phyloP scores from a whole-genome alignment of 2,797 vertebrate species.

The Rachycentron canadum region DNA sequence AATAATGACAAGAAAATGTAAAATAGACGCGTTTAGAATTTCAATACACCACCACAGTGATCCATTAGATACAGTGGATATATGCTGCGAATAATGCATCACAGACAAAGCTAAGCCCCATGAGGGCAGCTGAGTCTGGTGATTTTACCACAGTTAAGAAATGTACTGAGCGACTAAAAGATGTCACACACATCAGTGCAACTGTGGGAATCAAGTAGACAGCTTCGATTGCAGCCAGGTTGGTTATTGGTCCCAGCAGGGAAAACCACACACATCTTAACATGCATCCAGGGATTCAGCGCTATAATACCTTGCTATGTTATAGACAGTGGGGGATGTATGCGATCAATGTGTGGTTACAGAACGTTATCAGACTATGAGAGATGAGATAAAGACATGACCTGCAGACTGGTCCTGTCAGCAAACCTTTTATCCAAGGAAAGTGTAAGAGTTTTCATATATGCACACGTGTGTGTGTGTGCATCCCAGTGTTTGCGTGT shows the following conservation, averaged over 20 bases:
- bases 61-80: conserved; percentile 58
- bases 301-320: conserved; percentile 18
- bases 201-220: conserved; percentile 42
- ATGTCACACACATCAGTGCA: conserved; percentile 43
- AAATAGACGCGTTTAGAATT: conserved; percentile 55
- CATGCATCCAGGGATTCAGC: conserved; percentile 40
- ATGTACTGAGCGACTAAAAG: conserved; percentile 37
- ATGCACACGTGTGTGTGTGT: background rate
- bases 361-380: conserved; percentile 30
- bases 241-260: conserved; percentile 49
- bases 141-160: conserved; percentile 55
- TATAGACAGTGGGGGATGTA: conserved; percentile 30
- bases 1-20: conserved; percentile 57
- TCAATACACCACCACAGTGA: conserved; percentile 25
- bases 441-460: conserved; percentile 2
- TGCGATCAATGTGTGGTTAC: conserved; percentile 35
- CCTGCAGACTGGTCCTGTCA: conserved; percentile 36
- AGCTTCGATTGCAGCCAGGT: conserved; percentile 21
- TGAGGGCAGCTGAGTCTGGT: conserved; percentile 46
- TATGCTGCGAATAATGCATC: conserved; percentile 51
- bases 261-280: conserved; percentile 29
- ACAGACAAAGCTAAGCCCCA: conserved; percentile 43
- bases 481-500: conserved; percentile 2
- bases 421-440: conserved; percentile 18
- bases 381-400: conserved; percentile 43